Evolutionary conservation across 2,888 invertebrate genomes (phyloP), one percentile per base, ranked within the genome.

Genomic region (Apeira syringaria): DNA sequence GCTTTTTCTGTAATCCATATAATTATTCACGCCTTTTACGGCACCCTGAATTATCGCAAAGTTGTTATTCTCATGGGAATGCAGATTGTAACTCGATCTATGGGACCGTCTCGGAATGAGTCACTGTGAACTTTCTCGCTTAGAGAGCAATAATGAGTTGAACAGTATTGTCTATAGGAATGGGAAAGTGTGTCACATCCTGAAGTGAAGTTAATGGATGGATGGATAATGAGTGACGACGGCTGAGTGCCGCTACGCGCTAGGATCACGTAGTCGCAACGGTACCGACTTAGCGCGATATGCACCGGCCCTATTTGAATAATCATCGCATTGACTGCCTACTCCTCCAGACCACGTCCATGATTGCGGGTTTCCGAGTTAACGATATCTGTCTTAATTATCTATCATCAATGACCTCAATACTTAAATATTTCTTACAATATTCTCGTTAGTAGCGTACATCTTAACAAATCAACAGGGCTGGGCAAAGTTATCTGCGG

Each of bases 1-100:
- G 56, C 80, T 87, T 87, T 85, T 87, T 88, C 65, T 73, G 60
- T 61, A 51, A 66, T 54, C 59, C 61, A 49, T 59, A 64, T 80
- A 81, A 81, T 84, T 82, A 84, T 84, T 80, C 74, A 81, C 74
- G 71, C 81, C 85, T 67, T 86, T 76, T 85, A 82, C 55, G 80
- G 80, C 47, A 61, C 67, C 63, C 62, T 67, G 74, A 80, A 78
- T 81, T 74, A 77, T 73, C 69, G 62, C 66, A 67, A 36, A 44
- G 61, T 65, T 38, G 35, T 47, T 43, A 37, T 46, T 73, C 70
- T 74, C 74, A 64, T 68, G 77, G 71, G 76, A 79, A 75, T 72
- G 35, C 30, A 30, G 32, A 45, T 46, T 37, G 42, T 28, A 33
- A 40, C 53, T 49, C 37, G 43, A 54, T 53, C 39, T 46, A 29